Evolutionary conservation across 2,113 vertebrate species (phyloP).

Genomic region (Tretioscincus oriximinensis): DNA sequence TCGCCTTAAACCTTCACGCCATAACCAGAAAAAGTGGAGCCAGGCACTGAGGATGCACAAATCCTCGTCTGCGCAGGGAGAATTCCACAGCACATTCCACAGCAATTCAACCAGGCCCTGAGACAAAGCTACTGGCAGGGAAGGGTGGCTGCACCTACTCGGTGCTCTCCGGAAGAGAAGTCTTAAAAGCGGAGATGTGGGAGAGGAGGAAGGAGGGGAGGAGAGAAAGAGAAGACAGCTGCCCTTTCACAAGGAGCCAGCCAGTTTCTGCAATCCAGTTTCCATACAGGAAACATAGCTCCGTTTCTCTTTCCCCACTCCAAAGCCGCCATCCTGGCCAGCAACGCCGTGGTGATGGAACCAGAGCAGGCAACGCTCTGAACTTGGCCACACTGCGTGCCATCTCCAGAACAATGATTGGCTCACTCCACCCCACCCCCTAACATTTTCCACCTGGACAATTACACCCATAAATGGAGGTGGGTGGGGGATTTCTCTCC

Average conservation of each 20-base stretch:
- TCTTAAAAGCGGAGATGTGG: background rate
- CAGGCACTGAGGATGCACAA: background rate
- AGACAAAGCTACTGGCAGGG: background rate
- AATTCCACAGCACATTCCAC: slow-evolving; percentile 49
- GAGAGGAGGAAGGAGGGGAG: background rate
- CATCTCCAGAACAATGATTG: background rate
- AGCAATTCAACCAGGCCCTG: slow-evolving; percentile 38
- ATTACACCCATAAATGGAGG: background rate
- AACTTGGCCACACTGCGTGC: background rate
- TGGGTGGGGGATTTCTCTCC: background rate
- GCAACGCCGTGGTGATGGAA: background rate
- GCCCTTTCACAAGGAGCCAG: slow-evolving; percentile 4
- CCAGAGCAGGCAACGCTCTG: background rate
- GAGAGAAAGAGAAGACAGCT: background rate
- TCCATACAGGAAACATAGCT: background rate
- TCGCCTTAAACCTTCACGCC: background rate
- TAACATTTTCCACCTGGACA: background rate
- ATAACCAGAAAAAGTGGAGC: background rate
- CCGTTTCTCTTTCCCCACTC: too few species aligned
- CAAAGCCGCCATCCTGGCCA: background rate
- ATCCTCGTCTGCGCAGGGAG: slow-evolving; percentile 40
- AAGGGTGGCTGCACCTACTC: background rate
- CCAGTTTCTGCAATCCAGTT: background rate
- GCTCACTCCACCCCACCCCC: too few species aligned
- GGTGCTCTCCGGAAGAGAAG: background rate